Percentiles rank a stretch among this genome's conserved stretches.
Evolutionary conservation across 2,888 invertebrate species (phyloP).

Genomic region (Lithophane semibrunnea): DNA sequence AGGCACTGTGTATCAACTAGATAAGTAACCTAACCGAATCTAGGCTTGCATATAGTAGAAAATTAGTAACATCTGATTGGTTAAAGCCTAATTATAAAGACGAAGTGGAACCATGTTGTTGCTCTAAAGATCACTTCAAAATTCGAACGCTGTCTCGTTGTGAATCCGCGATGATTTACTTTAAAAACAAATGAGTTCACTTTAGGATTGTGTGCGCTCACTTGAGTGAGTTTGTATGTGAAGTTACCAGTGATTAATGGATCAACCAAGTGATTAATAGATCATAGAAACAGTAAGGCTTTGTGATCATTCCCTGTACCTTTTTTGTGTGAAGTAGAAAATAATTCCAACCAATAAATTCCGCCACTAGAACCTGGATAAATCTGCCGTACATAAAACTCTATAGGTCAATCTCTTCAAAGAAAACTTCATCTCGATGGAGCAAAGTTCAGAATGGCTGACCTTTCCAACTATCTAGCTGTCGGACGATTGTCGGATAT

Average conservation of each 20-base stretch:
- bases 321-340: not conserved
- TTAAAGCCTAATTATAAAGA: no score
- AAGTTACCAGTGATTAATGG: no score
- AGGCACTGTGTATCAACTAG: no score
- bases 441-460: constrained; percentile 16
- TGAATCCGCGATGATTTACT: no score
- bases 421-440: not conserved
- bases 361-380: not conserved
- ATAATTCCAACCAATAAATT: not conserved
- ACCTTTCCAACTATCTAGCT: constrained; percentile 18
- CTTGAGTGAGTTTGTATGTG: not conserved
- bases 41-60: no score
- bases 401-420: not conserved
- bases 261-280: no score
- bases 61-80: no score
- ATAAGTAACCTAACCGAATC: no score
- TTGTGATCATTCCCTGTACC: not conserved
- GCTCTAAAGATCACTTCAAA: not conserved
- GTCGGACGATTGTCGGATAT: constrained; percentile 5
- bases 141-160: not conserved
- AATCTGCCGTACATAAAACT: not conserved
- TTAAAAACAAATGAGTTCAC: no score
- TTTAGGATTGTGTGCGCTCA: not conserved
- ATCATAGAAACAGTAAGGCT: no score
- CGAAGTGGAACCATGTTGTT: no score